Evolutionary conservation across 2,888 invertebrate genomes (phyloP).

Genomic region (Mythimna ferrago): DNA sequence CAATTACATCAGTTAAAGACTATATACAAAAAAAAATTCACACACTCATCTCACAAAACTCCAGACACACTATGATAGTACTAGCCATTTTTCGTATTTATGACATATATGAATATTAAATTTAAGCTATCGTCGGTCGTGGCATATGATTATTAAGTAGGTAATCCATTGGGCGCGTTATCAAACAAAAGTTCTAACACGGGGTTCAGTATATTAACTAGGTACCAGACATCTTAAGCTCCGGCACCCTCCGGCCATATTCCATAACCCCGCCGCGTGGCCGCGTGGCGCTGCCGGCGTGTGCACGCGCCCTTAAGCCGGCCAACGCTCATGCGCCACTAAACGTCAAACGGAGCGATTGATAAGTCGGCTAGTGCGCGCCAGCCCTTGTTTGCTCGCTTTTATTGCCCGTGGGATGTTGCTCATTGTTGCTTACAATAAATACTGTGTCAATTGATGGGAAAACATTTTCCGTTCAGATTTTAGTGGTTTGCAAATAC

Average conservation of each 20-base stretch:
- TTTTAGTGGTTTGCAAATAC: conserved; percentile 65
- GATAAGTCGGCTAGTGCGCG: conserved; percentile 78
- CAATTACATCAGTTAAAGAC: no score
- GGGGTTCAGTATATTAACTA: conserved; percentile 17
- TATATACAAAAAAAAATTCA: no score
- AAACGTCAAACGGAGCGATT: conserved; percentile 84
- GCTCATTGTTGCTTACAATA: conserved; percentile 71
- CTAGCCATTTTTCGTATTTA: no score
- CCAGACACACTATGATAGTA: neutral
- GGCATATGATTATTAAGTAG: neutral
- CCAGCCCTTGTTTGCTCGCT: conserved; percentile 80
- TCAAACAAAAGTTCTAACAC: neutral
- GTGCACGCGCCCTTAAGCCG: conserved; percentile 81
- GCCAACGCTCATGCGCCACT: conserved; percentile 78
- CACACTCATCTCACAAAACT: no score
- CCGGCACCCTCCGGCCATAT: conserved; percentile 34
- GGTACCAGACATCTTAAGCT: conserved; percentile 30
- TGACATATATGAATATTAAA: neutral
- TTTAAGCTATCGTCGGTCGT: neutral
- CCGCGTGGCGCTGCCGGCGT: conserved; percentile 73
- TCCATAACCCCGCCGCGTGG: conserved; percentile 31
- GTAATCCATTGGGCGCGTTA: neutral
- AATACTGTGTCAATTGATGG: conserved; percentile 72
- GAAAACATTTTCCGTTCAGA: conserved; percentile 78
- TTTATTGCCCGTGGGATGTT: conserved; percentile 79